Evolutionary conservation across 2,888 invertebrate genomes (phyloP).

Genomic region (Leucoptera coffeella): DNA sequence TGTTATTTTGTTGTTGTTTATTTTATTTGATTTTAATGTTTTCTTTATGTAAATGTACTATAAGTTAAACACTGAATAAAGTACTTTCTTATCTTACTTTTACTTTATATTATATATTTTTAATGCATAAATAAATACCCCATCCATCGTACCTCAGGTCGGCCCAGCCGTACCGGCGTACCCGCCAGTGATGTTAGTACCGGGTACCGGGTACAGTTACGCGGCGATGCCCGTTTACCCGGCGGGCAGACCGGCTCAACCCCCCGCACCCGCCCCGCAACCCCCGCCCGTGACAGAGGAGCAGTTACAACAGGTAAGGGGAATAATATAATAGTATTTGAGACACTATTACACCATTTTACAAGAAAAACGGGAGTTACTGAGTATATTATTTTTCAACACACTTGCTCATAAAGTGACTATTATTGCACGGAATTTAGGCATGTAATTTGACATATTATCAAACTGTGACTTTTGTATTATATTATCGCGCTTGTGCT

Average conservation of each 20-base stretch:
- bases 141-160: slow-evolving; percentile 16
- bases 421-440: too few relatives aligned
- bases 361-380: too few relatives aligned
- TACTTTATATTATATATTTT: neutral
- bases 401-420: too few relatives aligned
- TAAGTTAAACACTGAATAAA: too few relatives aligned
- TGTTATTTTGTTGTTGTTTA: too few relatives aligned
- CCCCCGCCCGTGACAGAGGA: slow-evolving; percentile 21
- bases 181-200: slow-evolving; percentile 66
- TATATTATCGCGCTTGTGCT: too few relatives aligned
- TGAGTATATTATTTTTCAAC: too few relatives aligned
- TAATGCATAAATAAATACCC: neutral
- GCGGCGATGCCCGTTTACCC: slow-evolving; percentile 47
- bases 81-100: neutral
- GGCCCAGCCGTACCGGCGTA: slow-evolving; percentile 42
- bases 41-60: too few relatives aligned
- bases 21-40: too few relatives aligned
- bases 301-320: slow-evolving; percentile 26
- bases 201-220: slow-evolving; percentile 50
- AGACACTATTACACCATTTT: too few relatives aligned
- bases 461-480: too few relatives aligned
- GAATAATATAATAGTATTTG: neutral
- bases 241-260: slow-evolving; percentile 15
- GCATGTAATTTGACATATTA: too few relatives aligned
- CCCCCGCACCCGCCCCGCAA: slow-evolving; percentile 11